Evolutionary conservation across 1,140 invertebrate genomes (phyloP).

Genomic region (Dufourea novaeangliae): DNA sequence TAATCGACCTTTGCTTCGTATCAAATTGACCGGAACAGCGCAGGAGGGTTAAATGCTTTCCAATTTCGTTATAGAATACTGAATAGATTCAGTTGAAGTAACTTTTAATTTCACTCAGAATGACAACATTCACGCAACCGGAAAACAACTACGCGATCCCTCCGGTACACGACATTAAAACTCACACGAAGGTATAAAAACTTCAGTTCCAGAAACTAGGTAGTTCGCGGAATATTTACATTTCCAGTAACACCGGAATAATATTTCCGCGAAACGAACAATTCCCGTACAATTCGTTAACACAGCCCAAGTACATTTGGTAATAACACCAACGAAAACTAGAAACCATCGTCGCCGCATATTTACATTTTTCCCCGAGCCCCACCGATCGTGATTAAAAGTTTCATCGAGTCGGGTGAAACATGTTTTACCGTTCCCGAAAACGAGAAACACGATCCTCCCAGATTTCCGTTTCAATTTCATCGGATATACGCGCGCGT

Average conservation of each 20-base stretch:
- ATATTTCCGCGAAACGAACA: neutral
- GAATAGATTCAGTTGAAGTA: no score
- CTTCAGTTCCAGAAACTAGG: no score
- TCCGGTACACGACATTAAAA: no score
- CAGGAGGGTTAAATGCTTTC: no score
- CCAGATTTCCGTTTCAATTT: neutral
- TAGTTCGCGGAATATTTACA: neutral
- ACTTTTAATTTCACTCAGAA: no score
- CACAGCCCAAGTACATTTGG: neutral
- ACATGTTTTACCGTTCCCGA: neutral
- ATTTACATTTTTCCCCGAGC: neutral
- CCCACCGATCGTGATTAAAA: neutral
- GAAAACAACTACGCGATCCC: no score
- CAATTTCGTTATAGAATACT: no score
- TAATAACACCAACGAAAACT: neutral
- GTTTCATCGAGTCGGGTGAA: neutral
- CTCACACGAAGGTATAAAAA: no score
- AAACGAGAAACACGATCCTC: neutral
- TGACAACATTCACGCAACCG: no score
- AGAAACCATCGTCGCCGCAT: neutral
- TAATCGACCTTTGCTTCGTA: no score
- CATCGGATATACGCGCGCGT: neutral
- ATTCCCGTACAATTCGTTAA: constrained; percentile 6
- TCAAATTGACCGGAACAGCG: no score
- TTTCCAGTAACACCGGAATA: constrained; percentile 28